A percentile compares a stretch with the other conserved stretches of the same genome.
Conservation (phyloP, 2,113 vertebrate species). For the Megaceryle maxima region DNA sequence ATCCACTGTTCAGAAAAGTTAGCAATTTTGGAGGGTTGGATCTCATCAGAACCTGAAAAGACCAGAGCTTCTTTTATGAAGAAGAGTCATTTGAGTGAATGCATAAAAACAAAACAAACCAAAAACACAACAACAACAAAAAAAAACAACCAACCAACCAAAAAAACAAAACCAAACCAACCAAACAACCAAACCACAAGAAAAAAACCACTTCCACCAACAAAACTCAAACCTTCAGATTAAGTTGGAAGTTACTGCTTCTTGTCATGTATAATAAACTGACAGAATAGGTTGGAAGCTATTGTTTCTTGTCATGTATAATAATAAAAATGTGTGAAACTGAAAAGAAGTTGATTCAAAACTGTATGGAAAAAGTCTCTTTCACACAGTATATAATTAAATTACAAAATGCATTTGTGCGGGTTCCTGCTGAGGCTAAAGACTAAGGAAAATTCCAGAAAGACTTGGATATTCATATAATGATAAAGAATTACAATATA, state of each 20-base stretch:
- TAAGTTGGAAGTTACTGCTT: neutral
- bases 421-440: neutral
- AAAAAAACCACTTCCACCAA: neutral
- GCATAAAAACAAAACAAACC: neutral
- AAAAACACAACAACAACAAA: too few species aligned
- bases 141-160: too few species aligned
- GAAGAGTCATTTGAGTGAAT: neutral
- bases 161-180: too few species aligned
- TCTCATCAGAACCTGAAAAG: neutral
- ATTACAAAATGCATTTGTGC: neutral
- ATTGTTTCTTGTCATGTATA: neutral
- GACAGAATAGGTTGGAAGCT: neutral
- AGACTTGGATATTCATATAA: neutral
- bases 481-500: neutral
- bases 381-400: neutral
- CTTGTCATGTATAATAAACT: neutral
- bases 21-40: fast-evolving
- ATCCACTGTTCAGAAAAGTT: neutral
- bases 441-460: neutral
- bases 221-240: neutral
- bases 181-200: neutral
- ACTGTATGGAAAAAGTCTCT: neutral
- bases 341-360: neutral
- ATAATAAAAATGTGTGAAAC: neutral
- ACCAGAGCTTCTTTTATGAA: neutral